phyloP scores from a whole-genome alignment of 2,888 invertebrate species.

The Ellobium chinense region DNA sequence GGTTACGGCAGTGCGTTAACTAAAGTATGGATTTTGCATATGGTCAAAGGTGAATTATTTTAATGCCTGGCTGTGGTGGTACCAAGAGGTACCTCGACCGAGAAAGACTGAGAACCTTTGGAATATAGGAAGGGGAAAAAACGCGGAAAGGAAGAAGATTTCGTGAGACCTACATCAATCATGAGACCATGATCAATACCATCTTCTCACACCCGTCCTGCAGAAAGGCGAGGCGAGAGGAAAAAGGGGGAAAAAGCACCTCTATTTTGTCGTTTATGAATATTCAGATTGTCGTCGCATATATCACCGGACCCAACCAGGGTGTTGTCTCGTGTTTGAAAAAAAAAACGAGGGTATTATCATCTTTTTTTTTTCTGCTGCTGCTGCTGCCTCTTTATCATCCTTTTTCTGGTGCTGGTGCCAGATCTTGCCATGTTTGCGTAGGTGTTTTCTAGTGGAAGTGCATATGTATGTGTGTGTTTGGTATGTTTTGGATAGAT shows the following conservation, averaged over 20 bases:
- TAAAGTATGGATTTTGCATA: no score
- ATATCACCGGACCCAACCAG: not conserved
- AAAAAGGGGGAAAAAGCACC: not conserved
- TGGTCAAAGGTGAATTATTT: no score
- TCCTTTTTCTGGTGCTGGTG: no score
- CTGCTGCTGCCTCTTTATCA: no score
- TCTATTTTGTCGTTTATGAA: slow-evolving; percentile 7
- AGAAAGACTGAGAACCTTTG: no score
- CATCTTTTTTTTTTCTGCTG: no score
- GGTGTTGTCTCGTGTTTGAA: not conserved
- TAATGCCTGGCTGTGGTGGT: no score
- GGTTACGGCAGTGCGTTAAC: no score
- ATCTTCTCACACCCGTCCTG: not conserved
- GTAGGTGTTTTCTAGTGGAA: not conserved
- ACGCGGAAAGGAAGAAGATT: not conserved
- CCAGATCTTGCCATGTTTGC: not conserved
- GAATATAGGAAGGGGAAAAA: no score
- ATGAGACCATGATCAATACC: not conserved
- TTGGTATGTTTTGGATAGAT: no score
- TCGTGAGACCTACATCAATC: not conserved
- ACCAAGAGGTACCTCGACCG: no score
- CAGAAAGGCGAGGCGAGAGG: no score
- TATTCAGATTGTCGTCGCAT: slow-evolving; percentile 7
- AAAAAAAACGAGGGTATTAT: not conserved
- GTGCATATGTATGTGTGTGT: not conserved